Evolutionary conservation across 2,888 invertebrate genomes (phyloP), one percentile per base, ranked within the genome.

Genomic region (Phrixothrix hirtus): DNA sequence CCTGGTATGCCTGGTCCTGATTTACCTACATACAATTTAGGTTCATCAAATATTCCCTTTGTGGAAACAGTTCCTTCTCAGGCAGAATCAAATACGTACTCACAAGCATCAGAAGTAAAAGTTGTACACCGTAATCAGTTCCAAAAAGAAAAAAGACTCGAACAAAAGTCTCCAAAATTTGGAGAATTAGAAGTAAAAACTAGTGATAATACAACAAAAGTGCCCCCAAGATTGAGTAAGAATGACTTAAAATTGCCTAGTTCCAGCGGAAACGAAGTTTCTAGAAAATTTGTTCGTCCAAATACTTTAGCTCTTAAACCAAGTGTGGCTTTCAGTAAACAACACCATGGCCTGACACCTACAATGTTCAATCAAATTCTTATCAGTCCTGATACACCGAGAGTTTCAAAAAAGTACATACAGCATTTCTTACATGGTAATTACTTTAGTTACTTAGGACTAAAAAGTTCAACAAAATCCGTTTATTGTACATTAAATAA

Each of bases 401-500:
- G 94, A 10, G 92, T 92, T 1, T 89, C 89, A 29, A 94, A 94
- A 72, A 88, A 91, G 17, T 93, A 92, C 69, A 89, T 91, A 31
- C 93, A 95, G 73, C 82, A 93, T 50, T 92, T 90, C 75, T 78
- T 93, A 53, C 92, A 94, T 71, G 94, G 94, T 25, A 92, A 92
- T 70, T 92, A 93, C 29, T 95, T 94, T 73, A 94, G 94, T 34
- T 92, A 93, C 75, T 77, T 95, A 66, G 94, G 92, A 0, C 78
- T 95, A 49, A 95, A 95, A 76, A 90, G 92, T 73, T 92, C 93
- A 13, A 93, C 94, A 1, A 86, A 90, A 72, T 86, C 89, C 50
- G 94, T 92, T 65, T 97, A 93, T 75, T 96, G 96, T 69, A 95
- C 95, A 1, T 82, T 95, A 37, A 93, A 94, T 74, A 87, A 93